These are phyloP conservation scores for Nipponacmea schrenckii DNA, from an alignment of 2,888 invertebrate species.

Conservation along the genomic window DNA sequence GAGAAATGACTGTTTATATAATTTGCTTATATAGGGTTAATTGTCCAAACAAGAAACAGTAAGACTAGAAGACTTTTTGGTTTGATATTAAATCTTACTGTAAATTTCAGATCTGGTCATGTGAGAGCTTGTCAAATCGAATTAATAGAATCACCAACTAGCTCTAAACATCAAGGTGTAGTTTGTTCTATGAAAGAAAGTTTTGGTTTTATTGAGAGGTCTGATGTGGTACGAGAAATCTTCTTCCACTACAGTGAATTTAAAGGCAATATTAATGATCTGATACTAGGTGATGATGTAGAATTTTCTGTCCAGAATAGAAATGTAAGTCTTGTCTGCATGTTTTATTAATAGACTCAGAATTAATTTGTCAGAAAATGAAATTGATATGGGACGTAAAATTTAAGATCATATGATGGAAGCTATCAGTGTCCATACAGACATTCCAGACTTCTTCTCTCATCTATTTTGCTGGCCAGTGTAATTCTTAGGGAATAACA, in stretches of 20 bases:
- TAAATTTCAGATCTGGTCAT: conserved; percentile 81
- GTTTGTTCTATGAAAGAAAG: conserved; percentile 97
- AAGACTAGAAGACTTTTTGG: too few relatives aligned
- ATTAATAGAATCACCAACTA: conserved; percentile 42
- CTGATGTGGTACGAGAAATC: conserved; percentile 97
- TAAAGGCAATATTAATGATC: conserved; percentile 75
- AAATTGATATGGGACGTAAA: too few relatives aligned
- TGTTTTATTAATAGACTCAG: neutral
- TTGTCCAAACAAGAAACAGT: too few relatives aligned
- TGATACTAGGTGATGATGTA: conserved; percentile 93
- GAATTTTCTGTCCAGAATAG: conserved; percentile 96
- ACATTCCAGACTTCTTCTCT: too few relatives aligned
- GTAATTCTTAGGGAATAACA: too few relatives aligned
- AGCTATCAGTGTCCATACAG: too few relatives aligned
- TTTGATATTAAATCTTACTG: too few relatives aligned
- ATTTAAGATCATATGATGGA: too few relatives aligned
- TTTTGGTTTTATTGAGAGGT: conserved; percentile 96
- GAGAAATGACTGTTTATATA: too few relatives aligned
- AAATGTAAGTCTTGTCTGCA: conserved; percentile 78
- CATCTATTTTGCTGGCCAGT: too few relatives aligned
- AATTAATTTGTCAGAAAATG: too few relatives aligned
- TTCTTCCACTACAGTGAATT: conserved; percentile 98
- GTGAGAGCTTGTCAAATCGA: conserved; percentile 89
- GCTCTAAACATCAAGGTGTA: conserved; percentile 87
- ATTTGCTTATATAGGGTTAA: too few relatives aligned